Base-by-base conservation (phyloP, 2,797 vertebrate genomes). In the Arremon brunneinucha region DNA sequence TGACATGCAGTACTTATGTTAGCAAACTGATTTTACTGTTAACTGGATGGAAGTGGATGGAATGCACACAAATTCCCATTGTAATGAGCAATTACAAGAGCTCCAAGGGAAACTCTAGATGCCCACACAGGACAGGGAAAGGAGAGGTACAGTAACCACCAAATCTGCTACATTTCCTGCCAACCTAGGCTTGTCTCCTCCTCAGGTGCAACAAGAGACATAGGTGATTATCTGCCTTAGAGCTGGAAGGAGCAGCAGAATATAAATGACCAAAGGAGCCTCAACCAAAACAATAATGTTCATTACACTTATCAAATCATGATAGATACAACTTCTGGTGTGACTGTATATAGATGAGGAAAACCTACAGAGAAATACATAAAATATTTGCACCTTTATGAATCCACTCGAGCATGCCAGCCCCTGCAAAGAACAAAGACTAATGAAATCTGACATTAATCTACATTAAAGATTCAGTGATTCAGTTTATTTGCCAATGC, bases 371-470 rank as follows among this genome's bases (percentile, higher is more conserved):
- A 90, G 57, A 87, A 85, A 83, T 55, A 74, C 5, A 35, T 60
- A 39, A 72, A 83, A 90, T 57, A 60, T 9, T 20, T 81, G 49
- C 44, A 77, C 57, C 64, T 87, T 78, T 62, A 44, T 34, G 55
- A 86, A 94, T 78, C 53, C 50, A 75, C 24, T 69, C 43, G 27
- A 78, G 82, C 81, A 93, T 10, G 4, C 0, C 0, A 85, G 78
- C 43, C 53, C 60, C 82, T 75, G 65, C 72, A 85, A 93, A 94
- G 94, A 96, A 97, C 91, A 95, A 97, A 96, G 95, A 95, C 92
- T 95, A 96, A 96, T 95, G 94, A 97, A 95, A 97, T 92, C 87
- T 96, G 94, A 94, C 94, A 95, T 95, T 95, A 94, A 95, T 89
- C 92, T 93, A 86, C 91, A 94, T 95, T 94, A 95, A 95, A 94